phyloP scores from a whole-genome alignment of 1,140 invertebrate species.

The Cyclargus thomasi region DNA sequence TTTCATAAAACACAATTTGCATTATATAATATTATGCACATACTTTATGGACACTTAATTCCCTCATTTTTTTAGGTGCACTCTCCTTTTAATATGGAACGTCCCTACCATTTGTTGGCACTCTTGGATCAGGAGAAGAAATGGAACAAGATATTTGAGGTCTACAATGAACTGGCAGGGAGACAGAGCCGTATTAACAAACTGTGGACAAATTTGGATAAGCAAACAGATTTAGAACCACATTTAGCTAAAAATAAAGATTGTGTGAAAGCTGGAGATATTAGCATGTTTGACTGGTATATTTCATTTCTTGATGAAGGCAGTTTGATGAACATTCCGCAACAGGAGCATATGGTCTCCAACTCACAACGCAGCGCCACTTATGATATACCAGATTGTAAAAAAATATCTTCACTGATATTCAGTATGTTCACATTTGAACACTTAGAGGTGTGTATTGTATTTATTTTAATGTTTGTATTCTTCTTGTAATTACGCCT shows the following conservation, averaged over 20 bases:
- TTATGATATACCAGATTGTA: slow-evolving; percentile 80
- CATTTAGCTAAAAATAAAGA: slow-evolving; percentile 80
- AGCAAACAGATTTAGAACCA: slow-evolving; percentile 78
- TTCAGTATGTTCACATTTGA: slow-evolving; percentile 89
- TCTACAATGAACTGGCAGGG: slow-evolving; percentile 80
- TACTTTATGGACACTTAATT: not conserved
- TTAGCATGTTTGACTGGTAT: slow-evolving; percentile 83
- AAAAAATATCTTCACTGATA: slow-evolving; percentile 78
- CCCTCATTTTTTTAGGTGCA: slow-evolving; percentile 74
- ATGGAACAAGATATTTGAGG: slow-evolving; percentile 77
- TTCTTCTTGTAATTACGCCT: no score
- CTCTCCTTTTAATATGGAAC: slow-evolving; percentile 85
- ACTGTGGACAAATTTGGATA: slow-evolving; percentile 78
- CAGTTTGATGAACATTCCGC: slow-evolving; percentile 40
- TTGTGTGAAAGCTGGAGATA: slow-evolving; percentile 79
- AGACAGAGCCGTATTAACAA: slow-evolving; percentile 80
- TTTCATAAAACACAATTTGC: no score
- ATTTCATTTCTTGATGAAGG: slow-evolving; percentile 78
- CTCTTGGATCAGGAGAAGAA: slow-evolving; percentile 88
- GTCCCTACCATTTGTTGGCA: slow-evolving; percentile 86
- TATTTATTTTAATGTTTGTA: not conserved
- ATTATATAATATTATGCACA: not conserved
- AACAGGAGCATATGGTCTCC: slow-evolving; percentile 41
- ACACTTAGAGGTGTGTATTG: slow-evolving; percentile 80
- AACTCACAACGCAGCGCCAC: slow-evolving; percentile 41